Evolutionary conservation across 2,113 vertebrate species (phyloP), one percentile per base, ranked within the genome.

Genomic region (Campylomormyrus numenius): DNA sequence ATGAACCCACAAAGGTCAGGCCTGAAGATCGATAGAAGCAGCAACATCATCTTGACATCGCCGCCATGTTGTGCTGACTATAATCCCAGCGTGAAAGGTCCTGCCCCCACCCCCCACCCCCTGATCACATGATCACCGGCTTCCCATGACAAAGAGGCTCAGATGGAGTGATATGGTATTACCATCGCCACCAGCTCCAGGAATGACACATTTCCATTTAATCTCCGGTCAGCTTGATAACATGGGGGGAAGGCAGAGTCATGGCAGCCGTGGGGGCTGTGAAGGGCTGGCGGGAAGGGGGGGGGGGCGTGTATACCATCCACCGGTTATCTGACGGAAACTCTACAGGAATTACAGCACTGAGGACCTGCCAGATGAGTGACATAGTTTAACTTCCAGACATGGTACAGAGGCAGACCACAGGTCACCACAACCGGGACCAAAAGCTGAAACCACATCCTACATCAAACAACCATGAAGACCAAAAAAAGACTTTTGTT

Each of bases 161-260:
- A 93, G 90, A 84, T 46, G 83, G 70, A 88, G 88, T 77, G 86
- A 83, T 50, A 70, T 53, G 88, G 90, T 84, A 92, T 88, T 88
- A 87, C 24, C 31, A 13, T 21, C 39, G 58, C 88, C 62, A 70
- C 52, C 39, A 31, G 17, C 42, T 46, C 49, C 90, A 27, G 42
- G 90, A 92, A 90, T 90, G 88, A 92, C 89, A 92, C 58, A 88
- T 91, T 92, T 91, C 90, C 93, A 90, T 91, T 91, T 91, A 85
- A 70, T 84, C 83, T 89, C 48, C 19, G 62, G 49, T 83, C 58
- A 86, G 49, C 15, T n/a, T 50, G 58, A 90, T 89, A 50, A 70
- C 87, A 27, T 49, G 35, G 52, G 27, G 70, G 87, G n/a, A 49
- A 15, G 35, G 7, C 19, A 49, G 45, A 19, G 31, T 7, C 11